A percentile compares a stretch with the other conserved stretches of the same genome.
phyloP scores from a whole-genome alignment of 2,888 invertebrate genomes.

The Drosophila neonasuta region DNA sequence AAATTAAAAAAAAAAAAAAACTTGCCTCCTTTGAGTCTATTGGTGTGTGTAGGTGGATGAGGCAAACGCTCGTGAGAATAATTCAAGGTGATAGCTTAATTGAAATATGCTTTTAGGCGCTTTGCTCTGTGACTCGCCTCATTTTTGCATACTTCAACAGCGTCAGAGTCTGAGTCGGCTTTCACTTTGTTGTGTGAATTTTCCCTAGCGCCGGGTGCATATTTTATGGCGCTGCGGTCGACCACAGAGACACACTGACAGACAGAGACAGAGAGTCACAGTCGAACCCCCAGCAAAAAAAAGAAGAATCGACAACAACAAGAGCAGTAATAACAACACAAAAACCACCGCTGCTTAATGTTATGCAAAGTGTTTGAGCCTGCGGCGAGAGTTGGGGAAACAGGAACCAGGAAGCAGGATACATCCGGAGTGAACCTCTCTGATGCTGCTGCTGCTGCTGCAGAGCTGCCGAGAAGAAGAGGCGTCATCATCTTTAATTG shows the following conservation, averaged over 20 bases:
- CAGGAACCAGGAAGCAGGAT: slow-evolving; percentile 17
- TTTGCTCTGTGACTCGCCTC: slow-evolving; percentile 54
- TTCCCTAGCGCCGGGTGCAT: slow-evolving; percentile 59
- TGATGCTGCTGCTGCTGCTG: slow-evolving; percentile 11
- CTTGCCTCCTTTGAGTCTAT: slow-evolving; percentile 58
- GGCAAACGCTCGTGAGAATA: slow-evolving; percentile 70
- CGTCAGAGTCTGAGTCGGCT: slow-evolving; percentile 22
- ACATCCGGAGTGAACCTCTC: slow-evolving; percentile 35
- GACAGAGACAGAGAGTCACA: background rate
- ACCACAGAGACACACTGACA: slow-evolving; percentile 44
- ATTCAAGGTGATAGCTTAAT: slow-evolving; percentile 81
- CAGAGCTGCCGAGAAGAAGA: slow-evolving; percentile 3
- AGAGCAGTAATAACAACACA: slow-evolving; percentile 29
- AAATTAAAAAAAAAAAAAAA: slow-evolving; percentile 70
- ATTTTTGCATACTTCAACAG: slow-evolving; percentile 57
- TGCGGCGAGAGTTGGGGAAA: slow-evolving; percentile 51
- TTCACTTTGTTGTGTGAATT: slow-evolving; percentile 64
- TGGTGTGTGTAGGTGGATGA: slow-evolving; percentile 30
- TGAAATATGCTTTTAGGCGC: slow-evolving; percentile 81
- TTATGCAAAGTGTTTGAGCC: slow-evolving; percentile 76
- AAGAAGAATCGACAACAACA: slow-evolving; percentile 33
- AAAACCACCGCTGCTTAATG: slow-evolving; percentile 66
- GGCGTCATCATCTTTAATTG: slow-evolving; percentile 71
- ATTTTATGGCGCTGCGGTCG: slow-evolving; percentile 69
- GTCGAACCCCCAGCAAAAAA: slow-evolving; percentile 26